Base-by-base conservation (phyloP, 2,888 invertebrate genomes). In the Platynereis dumerilii region DNA sequence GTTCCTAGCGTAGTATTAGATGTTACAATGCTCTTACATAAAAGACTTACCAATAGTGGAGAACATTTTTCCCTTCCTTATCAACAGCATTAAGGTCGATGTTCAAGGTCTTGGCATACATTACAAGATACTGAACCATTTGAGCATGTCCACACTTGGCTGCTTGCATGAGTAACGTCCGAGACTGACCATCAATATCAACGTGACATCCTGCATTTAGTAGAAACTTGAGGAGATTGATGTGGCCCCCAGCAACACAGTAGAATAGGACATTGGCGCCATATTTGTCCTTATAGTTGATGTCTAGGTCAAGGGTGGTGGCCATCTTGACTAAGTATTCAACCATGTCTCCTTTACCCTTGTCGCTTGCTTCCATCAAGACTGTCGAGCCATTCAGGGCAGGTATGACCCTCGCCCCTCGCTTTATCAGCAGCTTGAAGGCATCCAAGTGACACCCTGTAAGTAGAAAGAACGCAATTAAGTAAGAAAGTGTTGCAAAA, bases 11-110 rank as follows among this genome's bases (percentile, higher is more conserved):
- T n/a, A n/a, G n/a, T n/a, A n/a, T n/a, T n/a, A n/a, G n/a, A n/a
- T n/a, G n/a, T n/a, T n/a, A n/a, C n/a, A n/a, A n/a, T n/a, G n/a
- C n/a, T n/a, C n/a, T n/a, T n/a, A n/a, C n/a, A n/a, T n/a, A n/a
- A n/a, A n/a, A n/a, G n/a, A n/a, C 65, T 58, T 24, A 73, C 73
- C 72, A 68, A 62, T 71, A 73, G 58, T 72, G 72, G 27, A 74
- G 59, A 17, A 65, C 69, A 58, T 72, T 74, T 39, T 70, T 53
- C 7, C 69, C 68, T 20, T 64, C 63, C 20, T 62, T 59, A 67
- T 72, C 73, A n/a, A 57, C 60, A 44, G 67, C 66, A 20, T 67
- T 62, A 17, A 74, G 22, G 45, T 71, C 66, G 17, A 74, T 56
- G 12, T 60, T 65, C 22, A 73, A 64, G 12, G 22, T 29, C 12